Evolutionary conservation across 2,113 vertebrate species (phyloP), one percentile per base, ranked within the genome.

Genomic region (Ochotona curzoniae): DNA sequence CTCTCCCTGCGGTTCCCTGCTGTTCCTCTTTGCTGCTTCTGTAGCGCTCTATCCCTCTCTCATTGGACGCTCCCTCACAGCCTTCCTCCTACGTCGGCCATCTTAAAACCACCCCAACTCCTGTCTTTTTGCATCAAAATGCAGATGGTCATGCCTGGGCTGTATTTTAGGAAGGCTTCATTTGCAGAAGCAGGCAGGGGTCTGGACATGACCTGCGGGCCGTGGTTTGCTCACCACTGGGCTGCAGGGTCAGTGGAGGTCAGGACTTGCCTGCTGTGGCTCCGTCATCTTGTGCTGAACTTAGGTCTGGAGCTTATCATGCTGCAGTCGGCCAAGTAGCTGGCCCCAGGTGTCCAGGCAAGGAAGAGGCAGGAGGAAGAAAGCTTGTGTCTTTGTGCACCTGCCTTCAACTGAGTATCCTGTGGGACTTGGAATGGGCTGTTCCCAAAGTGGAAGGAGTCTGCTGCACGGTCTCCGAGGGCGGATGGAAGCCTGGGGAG

Each of bases 311-410:
- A 54, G 8, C 13, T 6, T 26, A 20, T 7, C 61, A 25, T 14
- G 2, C 12, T 54, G 15, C 4, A 1, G 8, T 12, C 10, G 61
- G 49, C 8, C 14, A 51, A 4, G 11, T 2, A 51, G 44, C 54
- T 2, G 12, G 32, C 35, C 32, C 66, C 73, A 4, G 0, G 0
- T 28, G 15, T 26, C 35, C 23, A 10, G 21, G 64, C 60, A 1
- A 0, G 18, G 80, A 85, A 25, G 44, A 21, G 54, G 49, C 71
- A 28, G 28, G 49, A 9, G 13, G 13, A 15, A 70, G 63, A 64
- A 5, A 1, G 18, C 15, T 30, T 1, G 2, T 47, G 21, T 70
- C 69, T 21, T 35, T 44, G 2, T 0, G 0, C 1, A 15, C 35
- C 66, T 32, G 66, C 32, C 73, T 57, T 23, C 30, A 17, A 78